Evolutionary conservation across 2,888 invertebrate species (phyloP).

Genomic region (Dryadula phaetusa): DNA sequence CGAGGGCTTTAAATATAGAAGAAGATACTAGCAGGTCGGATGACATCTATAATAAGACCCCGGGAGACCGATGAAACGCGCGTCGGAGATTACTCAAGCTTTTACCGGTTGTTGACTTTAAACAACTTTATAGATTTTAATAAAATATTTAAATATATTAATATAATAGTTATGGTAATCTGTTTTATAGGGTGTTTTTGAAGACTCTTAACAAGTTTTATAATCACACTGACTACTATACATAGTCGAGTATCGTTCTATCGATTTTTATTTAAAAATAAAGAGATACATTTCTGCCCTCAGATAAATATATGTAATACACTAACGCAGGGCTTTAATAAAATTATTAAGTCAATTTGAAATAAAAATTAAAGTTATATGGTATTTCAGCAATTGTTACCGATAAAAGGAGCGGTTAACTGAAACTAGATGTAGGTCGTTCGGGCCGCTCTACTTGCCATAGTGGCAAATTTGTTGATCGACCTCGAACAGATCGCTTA

Average conservation of each 20-base stretch:
- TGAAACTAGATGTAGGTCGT: constrained; percentile 77
- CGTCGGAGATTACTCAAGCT: constrained; percentile 75
- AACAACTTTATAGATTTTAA: constrained; percentile 42
- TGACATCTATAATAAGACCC: constrained; percentile 84
- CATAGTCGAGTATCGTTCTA: neutral
- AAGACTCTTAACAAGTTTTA: neutral
- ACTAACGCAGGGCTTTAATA: neutral
- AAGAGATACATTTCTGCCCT: too few species aligned
- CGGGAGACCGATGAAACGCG: constrained; percentile 77
- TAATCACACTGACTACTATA: neutral
- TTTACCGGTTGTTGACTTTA: constrained; percentile 78
- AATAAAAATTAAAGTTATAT: constrained; percentile 33
- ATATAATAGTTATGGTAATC: neutral
- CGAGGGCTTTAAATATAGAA: constrained; percentile 79
- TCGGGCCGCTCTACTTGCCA: constrained; percentile 79
- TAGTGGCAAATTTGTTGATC: constrained; percentile 78
- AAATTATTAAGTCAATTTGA: constrained; percentile 18
- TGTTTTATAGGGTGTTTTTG: neutral
- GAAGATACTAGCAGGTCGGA: constrained; percentile 81
- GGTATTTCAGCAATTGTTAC: constrained; percentile 65
- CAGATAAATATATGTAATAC: too few species aligned
- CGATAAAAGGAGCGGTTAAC: constrained; percentile 75
- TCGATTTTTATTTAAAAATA: neutral
- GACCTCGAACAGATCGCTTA: constrained; percentile 74
- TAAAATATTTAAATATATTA: neutral